These are phyloP conservation scores for Littorina saxatilis DNA, from an alignment of 1,140 invertebrate genomes.

Conservation along the genomic window DNA sequence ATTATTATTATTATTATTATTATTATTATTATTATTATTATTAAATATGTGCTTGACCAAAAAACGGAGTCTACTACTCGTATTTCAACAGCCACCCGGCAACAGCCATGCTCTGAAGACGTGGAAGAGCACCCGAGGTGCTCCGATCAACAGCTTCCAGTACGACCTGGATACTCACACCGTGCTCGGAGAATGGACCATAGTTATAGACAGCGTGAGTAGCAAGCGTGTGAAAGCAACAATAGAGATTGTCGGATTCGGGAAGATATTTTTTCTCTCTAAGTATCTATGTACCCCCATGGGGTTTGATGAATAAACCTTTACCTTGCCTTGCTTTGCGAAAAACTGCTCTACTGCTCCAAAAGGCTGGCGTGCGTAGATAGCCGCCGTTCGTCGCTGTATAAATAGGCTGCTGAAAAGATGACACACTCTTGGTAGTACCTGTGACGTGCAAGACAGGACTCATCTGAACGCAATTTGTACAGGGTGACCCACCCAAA, in stretches of 20 bases:
- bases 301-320: background rate
- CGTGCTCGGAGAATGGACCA: background rate
- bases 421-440: no score
- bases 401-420: no score
- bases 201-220: background rate
- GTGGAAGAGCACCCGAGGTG: background rate
- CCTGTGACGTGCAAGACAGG: no score
- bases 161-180: constrained; percentile 20
- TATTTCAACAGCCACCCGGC: no score
- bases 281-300: background rate
- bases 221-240: background rate
- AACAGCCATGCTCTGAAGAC: background rate
- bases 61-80: background rate
- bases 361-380: no score
- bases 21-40: no score
- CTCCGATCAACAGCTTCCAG: background rate
- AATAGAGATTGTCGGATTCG: background rate
- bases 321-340: background rate
- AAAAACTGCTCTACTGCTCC: background rate
- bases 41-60: no score
- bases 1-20: no score
- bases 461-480: no score
- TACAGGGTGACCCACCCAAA: no score
- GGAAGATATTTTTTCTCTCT: background rate
- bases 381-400: no score